A percentile compares a stretch with the other conserved stretches of the same genome.
Evolutionary conservation across 1,140 invertebrate genomes (phyloP).

Genomic region (Homalodisca vitripennis): DNA sequence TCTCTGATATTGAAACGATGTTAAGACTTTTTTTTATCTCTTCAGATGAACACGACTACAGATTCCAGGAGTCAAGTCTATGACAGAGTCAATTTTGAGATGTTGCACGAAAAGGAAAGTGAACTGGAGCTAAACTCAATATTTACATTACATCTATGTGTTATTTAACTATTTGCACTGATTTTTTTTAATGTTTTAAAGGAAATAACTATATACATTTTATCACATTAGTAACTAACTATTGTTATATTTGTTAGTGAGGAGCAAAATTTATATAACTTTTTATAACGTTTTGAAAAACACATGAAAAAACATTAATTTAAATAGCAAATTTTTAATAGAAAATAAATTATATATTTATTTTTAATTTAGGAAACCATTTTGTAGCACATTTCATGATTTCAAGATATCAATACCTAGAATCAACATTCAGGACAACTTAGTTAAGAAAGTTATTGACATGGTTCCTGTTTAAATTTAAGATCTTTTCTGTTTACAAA

Average conservation of each 20-base stretch:
- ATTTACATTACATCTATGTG: too few species aligned
- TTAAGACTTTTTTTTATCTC: too few species aligned
- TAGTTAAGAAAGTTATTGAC: not conserved
- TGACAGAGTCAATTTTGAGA: too few species aligned
- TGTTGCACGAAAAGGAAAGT: too few species aligned
- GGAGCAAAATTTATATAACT: not conserved
- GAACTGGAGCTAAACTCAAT: too few species aligned
- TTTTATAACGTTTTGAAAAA: not conserved
- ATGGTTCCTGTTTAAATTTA: too few species aligned
- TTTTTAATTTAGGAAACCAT: not conserved
- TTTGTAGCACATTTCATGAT: not conserved
- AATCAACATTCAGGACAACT: not conserved
- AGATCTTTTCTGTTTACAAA: too few species aligned
- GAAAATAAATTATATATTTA: not conserved
- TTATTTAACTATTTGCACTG: not conserved
- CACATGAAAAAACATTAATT: not conserved
- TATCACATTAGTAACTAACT: not conserved
- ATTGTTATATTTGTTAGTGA: constrained; percentile 28
- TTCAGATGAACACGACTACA: too few species aligned
- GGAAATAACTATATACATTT: not conserved
- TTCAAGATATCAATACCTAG: not conserved
- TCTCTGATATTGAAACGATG: too few species aligned
- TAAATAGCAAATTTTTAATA: not conserved
- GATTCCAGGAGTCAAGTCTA: too few species aligned
- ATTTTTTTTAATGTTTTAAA: too few species aligned